These are phyloP conservation scores for Digitonthophagus gazella DNA, from an alignment of 2,888 invertebrate species.

Conservation along the genomic window DNA sequence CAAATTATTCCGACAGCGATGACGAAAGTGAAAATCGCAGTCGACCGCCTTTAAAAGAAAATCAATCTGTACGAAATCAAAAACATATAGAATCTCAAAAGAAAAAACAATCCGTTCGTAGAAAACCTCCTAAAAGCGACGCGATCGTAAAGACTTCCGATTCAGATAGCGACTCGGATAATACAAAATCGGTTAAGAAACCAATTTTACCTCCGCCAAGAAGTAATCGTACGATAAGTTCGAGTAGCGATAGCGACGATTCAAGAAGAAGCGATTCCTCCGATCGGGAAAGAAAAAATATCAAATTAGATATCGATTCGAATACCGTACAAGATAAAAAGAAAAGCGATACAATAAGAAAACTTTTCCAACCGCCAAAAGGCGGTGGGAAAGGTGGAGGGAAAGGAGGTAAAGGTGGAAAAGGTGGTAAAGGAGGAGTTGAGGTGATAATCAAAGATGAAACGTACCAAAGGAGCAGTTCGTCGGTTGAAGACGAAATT, in stretches of 20 bases:
- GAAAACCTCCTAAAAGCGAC: slow-evolving; percentile 38
- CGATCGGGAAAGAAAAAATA: slow-evolving; percentile 34
- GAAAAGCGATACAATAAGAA: slow-evolving; percentile 66
- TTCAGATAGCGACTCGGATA: slow-evolving; percentile 47
- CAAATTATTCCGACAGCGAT: slow-evolving; percentile 26
- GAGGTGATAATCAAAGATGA: slow-evolving; percentile 64
- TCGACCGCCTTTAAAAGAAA: slow-evolving; percentile 35
- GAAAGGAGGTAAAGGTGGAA: slow-evolving; percentile 67
- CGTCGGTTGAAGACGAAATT: slow-evolving; percentile 49
- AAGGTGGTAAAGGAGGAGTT: slow-evolving; percentile 68
- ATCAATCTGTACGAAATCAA: not conserved
- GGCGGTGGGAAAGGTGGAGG: slow-evolving; percentile 68
- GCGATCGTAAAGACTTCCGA: slow-evolving; percentile 46
- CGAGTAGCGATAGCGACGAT: slow-evolving; percentile 35
- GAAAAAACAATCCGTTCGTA: slow-evolving; percentile 52
- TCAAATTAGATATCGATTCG: slow-evolving; percentile 51
- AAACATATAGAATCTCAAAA: slow-evolving; percentile 33
- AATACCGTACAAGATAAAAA: slow-evolving; percentile 65
- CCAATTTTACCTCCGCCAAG: slow-evolving; percentile 32
- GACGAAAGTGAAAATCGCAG: slow-evolving; percentile 45
- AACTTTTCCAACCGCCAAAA: slow-evolving; percentile 63
- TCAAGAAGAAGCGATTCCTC: slow-evolving; percentile 30
- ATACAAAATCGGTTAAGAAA: slow-evolving; percentile 41
- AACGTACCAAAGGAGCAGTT: slow-evolving; percentile 53
- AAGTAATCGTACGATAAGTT: slow-evolving; percentile 30